These are phyloP conservation scores for Halcyon badia DNA, from an alignment of 2,797 vertebrate species.

Conservation along the genomic window DNA sequence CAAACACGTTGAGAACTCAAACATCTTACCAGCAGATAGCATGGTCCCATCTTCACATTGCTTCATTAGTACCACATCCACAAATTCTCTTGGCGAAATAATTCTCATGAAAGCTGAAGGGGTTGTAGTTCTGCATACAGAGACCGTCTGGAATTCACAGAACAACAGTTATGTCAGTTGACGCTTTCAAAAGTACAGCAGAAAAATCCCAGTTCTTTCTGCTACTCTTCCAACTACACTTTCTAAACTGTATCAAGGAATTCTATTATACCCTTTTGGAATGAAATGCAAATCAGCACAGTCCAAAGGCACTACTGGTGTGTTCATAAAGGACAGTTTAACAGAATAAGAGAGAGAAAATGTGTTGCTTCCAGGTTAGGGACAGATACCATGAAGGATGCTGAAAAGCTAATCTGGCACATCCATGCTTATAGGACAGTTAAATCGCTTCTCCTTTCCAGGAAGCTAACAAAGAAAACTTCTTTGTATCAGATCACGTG, in stretches of 20 bases:
- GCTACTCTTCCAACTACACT: not conserved
- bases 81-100: constrained; percentile 95
- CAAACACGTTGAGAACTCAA: not conserved
- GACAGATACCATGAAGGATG: not conserved
- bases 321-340: not conserved
- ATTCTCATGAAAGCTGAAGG: constrained; percentile 93
- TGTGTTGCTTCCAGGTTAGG: fast-evolving
- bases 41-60: constrained; percentile 89
- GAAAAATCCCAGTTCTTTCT: not conserved
- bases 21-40: constrained; percentile 88
- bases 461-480: not conserved
- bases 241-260: not conserved
- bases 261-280: not conserved
- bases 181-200: not conserved
- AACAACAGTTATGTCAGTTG: not conserved
- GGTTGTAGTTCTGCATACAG: constrained; percentile 89
- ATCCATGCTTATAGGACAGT: fast-evolving
- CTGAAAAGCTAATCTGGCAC: not conserved
- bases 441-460: not conserved
- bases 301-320: not conserved
- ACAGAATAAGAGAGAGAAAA: not conserved
- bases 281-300: not conserved
- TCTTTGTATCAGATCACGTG: not conserved
- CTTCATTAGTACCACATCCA: constrained; percentile 90
- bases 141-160: constrained; percentile 80